phyloP scores from a whole-genome alignment of 2,888 invertebrate species.

The Amorpha juglandis region DNA sequence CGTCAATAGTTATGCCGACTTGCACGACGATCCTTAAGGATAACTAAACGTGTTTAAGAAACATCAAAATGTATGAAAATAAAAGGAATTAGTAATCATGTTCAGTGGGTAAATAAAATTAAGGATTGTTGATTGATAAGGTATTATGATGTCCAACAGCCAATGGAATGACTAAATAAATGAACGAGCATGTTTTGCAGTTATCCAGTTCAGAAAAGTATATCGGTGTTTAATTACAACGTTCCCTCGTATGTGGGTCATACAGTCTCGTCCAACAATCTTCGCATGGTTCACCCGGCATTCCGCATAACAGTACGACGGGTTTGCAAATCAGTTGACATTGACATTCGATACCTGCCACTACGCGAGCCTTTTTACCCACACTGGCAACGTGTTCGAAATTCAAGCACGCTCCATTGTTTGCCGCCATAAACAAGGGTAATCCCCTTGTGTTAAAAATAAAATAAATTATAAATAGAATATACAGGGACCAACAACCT shows the following conservation, averaged over 20 bases:
- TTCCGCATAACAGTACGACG: constrained; percentile 73
- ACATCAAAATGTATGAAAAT: too few relatives aligned
- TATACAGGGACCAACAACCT: constrained; percentile 13
- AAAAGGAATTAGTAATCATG: too few relatives aligned
- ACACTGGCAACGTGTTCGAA: constrained; percentile 31
- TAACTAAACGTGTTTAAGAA: too few relatives aligned
- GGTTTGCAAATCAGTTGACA: constrained; percentile 78
- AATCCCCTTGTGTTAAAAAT: constrained; percentile 16
- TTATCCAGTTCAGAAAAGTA: constrained; percentile 38
- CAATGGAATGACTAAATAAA: not conserved
- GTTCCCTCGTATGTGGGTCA: constrained; percentile 57
- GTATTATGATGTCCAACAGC: too few relatives aligned
- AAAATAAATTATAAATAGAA: constrained; percentile 20
- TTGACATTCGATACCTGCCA: constrained; percentile 68
- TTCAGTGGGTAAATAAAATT: too few relatives aligned
- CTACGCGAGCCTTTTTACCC: constrained; percentile 40
- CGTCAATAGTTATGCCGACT: too few relatives aligned
- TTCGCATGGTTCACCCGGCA: constrained; percentile 29
- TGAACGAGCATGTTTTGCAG: too few relatives aligned
- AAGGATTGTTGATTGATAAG: too few relatives aligned
- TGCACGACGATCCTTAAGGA: too few relatives aligned
- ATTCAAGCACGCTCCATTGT: constrained; percentile 9
- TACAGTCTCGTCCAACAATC: constrained; percentile 25
- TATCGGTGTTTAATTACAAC: constrained; percentile 48
- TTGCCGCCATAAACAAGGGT: not conserved